Evolutionary conservation across 2,888 invertebrate genomes (phyloP).

Genomic region (Galeopsomyia nigrocyanea): DNA sequence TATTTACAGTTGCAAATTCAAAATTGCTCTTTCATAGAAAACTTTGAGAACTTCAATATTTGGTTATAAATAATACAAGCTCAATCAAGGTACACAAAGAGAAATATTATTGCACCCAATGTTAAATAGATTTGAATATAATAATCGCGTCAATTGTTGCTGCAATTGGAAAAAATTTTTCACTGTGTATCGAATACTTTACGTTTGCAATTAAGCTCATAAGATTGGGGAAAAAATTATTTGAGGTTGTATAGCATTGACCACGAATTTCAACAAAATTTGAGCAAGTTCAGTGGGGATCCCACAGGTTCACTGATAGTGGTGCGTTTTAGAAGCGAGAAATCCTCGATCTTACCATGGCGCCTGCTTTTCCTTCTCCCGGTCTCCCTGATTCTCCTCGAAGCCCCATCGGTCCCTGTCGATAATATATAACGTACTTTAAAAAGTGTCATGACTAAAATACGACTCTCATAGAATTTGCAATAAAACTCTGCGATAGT

Average conservation of each 20-base stretch:
- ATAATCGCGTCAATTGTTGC: neutral
- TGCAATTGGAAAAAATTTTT: neutral
- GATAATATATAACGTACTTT: slow-evolving; percentile 42
- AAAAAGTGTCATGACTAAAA: neutral
- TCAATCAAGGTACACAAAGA: no score
- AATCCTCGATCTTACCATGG: slow-evolving; percentile 79
- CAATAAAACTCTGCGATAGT: no score
- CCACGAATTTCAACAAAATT: slow-evolving; percentile 16
- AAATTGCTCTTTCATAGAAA: no score
- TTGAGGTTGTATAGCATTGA: neutral
- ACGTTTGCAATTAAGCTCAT: neutral
- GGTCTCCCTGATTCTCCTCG: slow-evolving; percentile 82
- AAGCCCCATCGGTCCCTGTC: slow-evolving; percentile 85
- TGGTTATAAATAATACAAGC: no score
- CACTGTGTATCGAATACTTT: neutral
- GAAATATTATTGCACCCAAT: no score
- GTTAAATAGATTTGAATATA: no score
- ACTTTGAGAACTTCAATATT: no score
- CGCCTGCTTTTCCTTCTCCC: slow-evolving; percentile 83
- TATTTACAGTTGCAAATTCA: no score
- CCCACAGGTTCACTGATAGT: slow-evolving; percentile 60
- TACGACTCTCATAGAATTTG: neutral
- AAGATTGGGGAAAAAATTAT: neutral
- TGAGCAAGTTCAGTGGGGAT: slow-evolving; percentile 29
- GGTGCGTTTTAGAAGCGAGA: slow-evolving; percentile 64